These are phyloP conservation scores for Notarius quadriscutis DNA, from an alignment of 2,113 vertebrate species.

Conservation along the genomic window DNA sequence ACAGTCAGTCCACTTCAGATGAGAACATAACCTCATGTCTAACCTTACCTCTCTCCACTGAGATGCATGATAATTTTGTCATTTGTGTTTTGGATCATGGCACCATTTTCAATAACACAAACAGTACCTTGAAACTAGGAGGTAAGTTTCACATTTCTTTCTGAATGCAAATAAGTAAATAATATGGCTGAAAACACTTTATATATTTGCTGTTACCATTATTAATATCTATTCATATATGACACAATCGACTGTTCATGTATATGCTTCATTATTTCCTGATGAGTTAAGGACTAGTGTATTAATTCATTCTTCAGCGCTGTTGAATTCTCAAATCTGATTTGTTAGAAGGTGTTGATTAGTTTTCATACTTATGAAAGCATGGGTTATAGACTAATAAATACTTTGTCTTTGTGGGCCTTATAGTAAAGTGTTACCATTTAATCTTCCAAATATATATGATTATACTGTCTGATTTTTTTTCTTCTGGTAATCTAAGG, in stretches of 20 bases:
- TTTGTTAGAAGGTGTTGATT: background rate
- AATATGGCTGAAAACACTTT: background rate
- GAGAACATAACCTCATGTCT: background rate
- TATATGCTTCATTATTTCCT: background rate
- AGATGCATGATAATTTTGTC: background rate
- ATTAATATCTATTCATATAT: background rate
- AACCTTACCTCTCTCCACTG: background rate
- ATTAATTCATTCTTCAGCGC: background rate
- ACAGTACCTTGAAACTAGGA: conserved; percentile 37
- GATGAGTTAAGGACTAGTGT: background rate
- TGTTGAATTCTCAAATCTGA: background rate
- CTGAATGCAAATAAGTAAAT: background rate
- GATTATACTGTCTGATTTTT: background rate
- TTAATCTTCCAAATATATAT: background rate
- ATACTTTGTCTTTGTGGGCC: background rate
- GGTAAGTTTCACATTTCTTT: conserved; percentile 51
- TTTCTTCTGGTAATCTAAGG: background rate
- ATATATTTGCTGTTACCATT: background rate
- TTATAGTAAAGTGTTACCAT: background rate
- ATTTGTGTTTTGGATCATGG: too few species aligned
- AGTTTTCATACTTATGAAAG: background rate
- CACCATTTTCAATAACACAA: background rate
- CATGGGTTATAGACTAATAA: background rate
- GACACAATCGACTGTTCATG: background rate
- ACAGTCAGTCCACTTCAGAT: background rate